These are phyloP conservation scores for Telmatochromis sp. DNA, from an alignment of 2,113 vertebrate species.

Conservation along the genomic window DNA sequence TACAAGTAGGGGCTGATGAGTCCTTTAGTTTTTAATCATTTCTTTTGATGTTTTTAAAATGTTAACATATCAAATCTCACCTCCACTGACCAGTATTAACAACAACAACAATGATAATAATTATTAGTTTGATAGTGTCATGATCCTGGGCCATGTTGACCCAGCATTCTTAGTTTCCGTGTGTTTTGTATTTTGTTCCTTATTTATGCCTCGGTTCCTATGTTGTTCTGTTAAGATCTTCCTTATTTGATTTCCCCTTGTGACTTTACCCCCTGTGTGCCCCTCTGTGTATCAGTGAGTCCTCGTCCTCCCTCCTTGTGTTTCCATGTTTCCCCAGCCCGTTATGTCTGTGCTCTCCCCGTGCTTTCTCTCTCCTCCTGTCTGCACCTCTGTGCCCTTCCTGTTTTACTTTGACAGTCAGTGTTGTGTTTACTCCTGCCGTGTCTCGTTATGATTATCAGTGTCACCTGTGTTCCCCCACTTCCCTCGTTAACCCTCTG, in stretches of 20 bases:
- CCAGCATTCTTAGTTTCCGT: rapidly evolving
- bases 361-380: not conserved
- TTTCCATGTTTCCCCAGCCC: not conserved
- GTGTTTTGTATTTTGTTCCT: not conserved
- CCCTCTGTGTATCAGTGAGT: not conserved
- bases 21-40: not conserved
- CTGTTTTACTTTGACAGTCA: not conserved
- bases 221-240: not conserved
- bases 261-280: not conserved
- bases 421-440: not conserved
- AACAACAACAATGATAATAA: not conserved
- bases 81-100: not conserved
- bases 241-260: not conserved
- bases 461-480: not conserved
- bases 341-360: not conserved
- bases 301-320: not conserved
- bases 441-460: not conserved
- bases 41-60: not conserved
- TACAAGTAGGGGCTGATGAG: not conserved
- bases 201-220: not conserved
- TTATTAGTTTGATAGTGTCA: not conserved
- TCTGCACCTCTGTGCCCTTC: not conserved
- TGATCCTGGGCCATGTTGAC: not conserved
- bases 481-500: not conserved
- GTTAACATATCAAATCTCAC: not conserved